Percentiles rank a stretch among this genome's conserved stretches.
phyloP scores from a whole-genome alignment of 2,797 vertebrate genomes.

The Periophthalmus magnuspinnatus region DNA sequence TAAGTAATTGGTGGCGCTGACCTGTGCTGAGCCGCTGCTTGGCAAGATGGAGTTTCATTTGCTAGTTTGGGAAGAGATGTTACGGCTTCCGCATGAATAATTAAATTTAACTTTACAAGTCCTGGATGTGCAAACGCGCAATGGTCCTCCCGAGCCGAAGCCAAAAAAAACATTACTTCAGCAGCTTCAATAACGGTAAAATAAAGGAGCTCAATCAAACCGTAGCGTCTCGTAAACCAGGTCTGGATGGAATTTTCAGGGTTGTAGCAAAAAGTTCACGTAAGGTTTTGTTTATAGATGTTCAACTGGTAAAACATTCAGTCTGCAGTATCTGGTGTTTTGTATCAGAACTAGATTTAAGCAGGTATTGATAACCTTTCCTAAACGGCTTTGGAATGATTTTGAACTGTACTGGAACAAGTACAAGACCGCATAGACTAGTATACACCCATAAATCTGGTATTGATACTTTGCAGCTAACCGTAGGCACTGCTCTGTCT shows the following conservation, averaged over 20 bases:
- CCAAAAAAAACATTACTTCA: slow-evolving; percentile 32
- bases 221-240: slow-evolving; percentile 19
- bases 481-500: too few species aligned
- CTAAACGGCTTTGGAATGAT: too few species aligned
- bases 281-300: neutral
- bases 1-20: slow-evolving; percentile 76
- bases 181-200: neutral
- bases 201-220: slow-evolving; percentile 23
- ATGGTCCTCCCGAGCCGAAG: neutral
- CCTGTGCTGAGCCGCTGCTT: slow-evolving; percentile 61
- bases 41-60: slow-evolving; percentile 76
- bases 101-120: slow-evolving; percentile 74
- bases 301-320: neutral
- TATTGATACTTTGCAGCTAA: too few species aligned
- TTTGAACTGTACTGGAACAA: too few species aligned
- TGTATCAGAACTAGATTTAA: neutral
- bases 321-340: neutral
- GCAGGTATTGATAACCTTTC: too few species aligned
- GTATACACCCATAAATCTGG: too few species aligned
- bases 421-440: too few species aligned
- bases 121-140: slow-evolving; percentile 46
- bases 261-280: neutral
- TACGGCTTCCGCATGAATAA: slow-evolving; percentile 74
- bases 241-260: neutral
- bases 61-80: slow-evolving; percentile 71